Evolutionary conservation across 2,113 vertebrate genomes (phyloP), one percentile per base, ranked within the genome.

Genomic region (Passer domesticus): DNA sequence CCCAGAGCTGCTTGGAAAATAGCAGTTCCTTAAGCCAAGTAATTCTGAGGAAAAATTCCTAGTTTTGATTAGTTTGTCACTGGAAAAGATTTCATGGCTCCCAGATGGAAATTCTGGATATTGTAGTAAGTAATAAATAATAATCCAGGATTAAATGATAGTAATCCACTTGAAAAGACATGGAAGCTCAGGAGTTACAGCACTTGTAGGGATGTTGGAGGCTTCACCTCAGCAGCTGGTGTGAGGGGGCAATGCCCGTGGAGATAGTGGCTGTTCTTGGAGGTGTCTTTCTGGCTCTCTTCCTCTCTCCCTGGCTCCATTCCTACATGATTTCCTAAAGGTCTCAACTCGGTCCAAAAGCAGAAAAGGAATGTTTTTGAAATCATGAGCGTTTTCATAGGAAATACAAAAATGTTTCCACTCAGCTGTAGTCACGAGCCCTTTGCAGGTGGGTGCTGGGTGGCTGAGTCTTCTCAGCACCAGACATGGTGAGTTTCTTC

Each of bases 101-200:
- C 85, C 75, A 25, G 66, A 15, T 72, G 91, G 75, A 82, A 74
- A 75, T 94, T 87, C 74, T 91, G 77, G 78, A 67, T 55, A 58
- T 44, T 44, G 27, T 44, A 44, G 23, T 39, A 77, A 55, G 81
- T 30, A 64, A 89, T 64, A 86, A 95, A 86, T 76, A 76, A 89
- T 24, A 76, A 91, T 56, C 5, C 2, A 8, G 53, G 41, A 50
- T 62, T 31, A 89, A 93, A 68, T 55, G 31, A 18, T 44, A 49
- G 46, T 28, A 67, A 74, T 37, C n/a, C 37, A 39, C 55, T 31
- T 35, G 13, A 52, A 72, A 89, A 58, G 11, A 53, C 12, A 31
- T 11, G 43, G 33, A 67, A 74, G 39, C 18, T 69, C 2, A 1
- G 8, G 8, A 41, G 24, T 44, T 62, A 37, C 27, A 70, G 77